Evolutionary conservation across 2,888 invertebrate species (phyloP).

Genomic region (Drosophila stalkeri): DNA sequence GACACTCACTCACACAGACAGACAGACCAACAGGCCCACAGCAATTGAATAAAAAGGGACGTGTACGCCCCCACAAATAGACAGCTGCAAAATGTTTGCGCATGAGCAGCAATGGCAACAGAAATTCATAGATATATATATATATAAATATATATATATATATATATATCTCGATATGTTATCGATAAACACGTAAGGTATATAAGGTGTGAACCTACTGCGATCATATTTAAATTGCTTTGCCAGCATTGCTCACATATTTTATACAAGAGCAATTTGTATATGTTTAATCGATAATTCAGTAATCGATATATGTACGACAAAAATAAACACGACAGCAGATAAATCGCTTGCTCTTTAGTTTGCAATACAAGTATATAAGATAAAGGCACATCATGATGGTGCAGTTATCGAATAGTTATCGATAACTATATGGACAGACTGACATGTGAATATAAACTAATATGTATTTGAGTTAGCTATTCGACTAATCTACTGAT

Average conservation of each 20-base stretch:
- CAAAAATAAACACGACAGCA: no score
- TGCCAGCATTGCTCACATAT: neutral
- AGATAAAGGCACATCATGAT: no score
- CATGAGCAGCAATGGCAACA: neutral
- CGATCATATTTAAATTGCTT: neutral
- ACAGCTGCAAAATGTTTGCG: neutral
- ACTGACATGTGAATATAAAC: no score
- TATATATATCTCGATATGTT: neutral
- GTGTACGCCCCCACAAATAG: constrained; percentile 5
- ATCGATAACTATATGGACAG: neutral
- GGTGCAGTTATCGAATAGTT: neutral
- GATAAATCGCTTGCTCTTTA: neutral
- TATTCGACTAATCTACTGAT: no score
- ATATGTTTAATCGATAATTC: no score
- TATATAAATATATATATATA: no score
- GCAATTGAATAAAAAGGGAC: constrained; percentile 32
- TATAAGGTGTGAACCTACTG: neutral
- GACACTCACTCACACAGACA: neutral
- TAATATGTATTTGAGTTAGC: neutral
- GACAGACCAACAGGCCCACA: neutral
- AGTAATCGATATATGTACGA: no score
- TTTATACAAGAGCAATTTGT: neutral
- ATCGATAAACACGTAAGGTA: neutral
- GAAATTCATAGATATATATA: no score
- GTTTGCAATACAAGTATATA: neutral